These are phyloP conservation scores for Coregonus clupeaformis DNA, from an alignment of 2,113 vertebrate genomes.

Conservation along the genomic window DNA sequence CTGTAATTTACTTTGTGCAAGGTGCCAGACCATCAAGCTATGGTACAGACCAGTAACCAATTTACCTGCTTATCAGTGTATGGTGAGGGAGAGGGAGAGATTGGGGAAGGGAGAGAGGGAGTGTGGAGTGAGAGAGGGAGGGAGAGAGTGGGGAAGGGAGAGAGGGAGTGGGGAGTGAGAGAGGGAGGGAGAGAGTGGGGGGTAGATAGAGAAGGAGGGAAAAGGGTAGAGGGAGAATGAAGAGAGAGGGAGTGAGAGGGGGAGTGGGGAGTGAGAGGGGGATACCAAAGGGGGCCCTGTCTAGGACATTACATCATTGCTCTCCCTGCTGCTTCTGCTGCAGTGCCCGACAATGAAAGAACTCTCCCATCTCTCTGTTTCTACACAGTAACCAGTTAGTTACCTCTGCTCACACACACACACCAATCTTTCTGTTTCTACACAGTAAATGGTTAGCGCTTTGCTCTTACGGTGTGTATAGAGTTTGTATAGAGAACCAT, in stretches of 20 bases:
- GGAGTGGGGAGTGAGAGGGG: background rate
- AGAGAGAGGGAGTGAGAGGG: background rate
- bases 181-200: constrained; percentile 5
- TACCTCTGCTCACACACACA: background rate
- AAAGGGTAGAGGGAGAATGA: background rate
- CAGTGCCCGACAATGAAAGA: constrained; percentile 51
- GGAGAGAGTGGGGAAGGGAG: background rate
- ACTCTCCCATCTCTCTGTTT: constrained; percentile 4
- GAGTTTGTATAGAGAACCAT: background rate
- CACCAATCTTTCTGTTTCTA: constrained; percentile 7
- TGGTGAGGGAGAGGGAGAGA: no score
- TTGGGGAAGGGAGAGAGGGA: background rate
- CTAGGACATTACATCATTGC: constrained; percentile 6
- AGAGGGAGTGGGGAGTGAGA: background rate
- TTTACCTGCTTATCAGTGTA: no score
- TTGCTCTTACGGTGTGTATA: background rate
- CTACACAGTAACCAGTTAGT: background rate
- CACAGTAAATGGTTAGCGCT: constrained; percentile 2
- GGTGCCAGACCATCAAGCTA: no score
- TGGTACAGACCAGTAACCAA: no score
- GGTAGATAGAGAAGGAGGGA: background rate
- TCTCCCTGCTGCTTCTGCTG: constrained; percentile 32
- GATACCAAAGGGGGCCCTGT: background rate
- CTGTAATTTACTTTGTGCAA: no score
- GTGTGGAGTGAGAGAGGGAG: constrained; percentile 17